Evolutionary conservation across 2,113 vertebrate species (phyloP), one percentile per base, ranked within the genome.

Genomic region (Hystrix brachyura): DNA sequence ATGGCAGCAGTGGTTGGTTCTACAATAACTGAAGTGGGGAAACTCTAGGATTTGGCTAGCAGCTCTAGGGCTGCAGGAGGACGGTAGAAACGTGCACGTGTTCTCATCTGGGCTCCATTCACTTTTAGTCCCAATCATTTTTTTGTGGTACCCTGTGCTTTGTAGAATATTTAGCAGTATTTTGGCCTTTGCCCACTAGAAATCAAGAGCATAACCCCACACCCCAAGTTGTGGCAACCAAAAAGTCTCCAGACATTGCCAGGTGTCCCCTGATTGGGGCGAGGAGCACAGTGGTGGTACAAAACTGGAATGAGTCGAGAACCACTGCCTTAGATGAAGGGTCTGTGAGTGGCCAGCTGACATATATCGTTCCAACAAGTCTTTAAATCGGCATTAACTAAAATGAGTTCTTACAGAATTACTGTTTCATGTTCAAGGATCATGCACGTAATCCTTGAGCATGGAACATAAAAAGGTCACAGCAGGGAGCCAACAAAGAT

Each of bases 301-400:
- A 95, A 46, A 79, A 60, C 74, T n/a, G 10, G 3, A 38, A 25
- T 12, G 8, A 14, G 34, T 72, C 84, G 34, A 81, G 6, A 86
- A 72, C 38, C 67, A 38, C 51, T 53, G 38, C 55, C 51, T 94
- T 53, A 80, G 13, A 62, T 38, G 21, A 78, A 84, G 62, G 71
- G 59, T 64, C 43, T 38, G 6, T 18, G 64, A 88, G 2, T 19
- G 62, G 69, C 76, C 72, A 46, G 67, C 21, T 94, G 90, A 87
- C 74, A 84, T 0, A 27, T 51, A 69, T 74, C 67, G 43, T 67
- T 62, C 80, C 55, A 69, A 59, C 27, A 57, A 46, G 48, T 43
- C 57, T 46, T 86, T 69, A 78, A 92, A 78, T 95, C 64, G 57
- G 27, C 85, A 59, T 69, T 71, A 55, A 88, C 53, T 80, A 34